Evolutionary conservation across 2,113 vertebrate species (phyloP), one percentile per base, ranked within the genome.

Genomic region (Prochilodus magdalenae): DNA sequence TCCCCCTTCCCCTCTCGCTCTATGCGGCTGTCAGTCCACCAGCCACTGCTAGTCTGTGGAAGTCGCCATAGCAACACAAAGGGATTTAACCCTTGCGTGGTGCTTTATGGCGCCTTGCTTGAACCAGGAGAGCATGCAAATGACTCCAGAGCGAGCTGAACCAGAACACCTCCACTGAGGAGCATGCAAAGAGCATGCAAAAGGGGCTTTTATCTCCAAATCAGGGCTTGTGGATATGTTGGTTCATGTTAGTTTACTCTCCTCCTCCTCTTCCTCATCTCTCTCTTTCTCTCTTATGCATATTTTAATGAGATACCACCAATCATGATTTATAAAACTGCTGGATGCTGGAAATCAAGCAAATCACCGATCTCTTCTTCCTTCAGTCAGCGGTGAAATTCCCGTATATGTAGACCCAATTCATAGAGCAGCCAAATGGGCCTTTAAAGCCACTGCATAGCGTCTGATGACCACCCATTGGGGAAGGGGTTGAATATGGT

Each of bases 21-120:
- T 82, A 65, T 26, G 87, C 79, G 85, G 83, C 89, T 93, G 93
- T 94, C 93, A 94, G 89, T 81, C 89, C 84, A 86, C 77, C 71
- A 73, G 89, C 24, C 78, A 85, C 89, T 73, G 82, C 85, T 80
- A 84, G 84, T 82, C 84, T 89, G 86, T 88, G 83, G 57, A 79
- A 55, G 79, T 93, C 86, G 86, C 93, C 91, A 93, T 93, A 86
- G 92, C 83, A 94, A 94, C 93, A 87, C 67, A 57, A 71, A 77
- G 79, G 70, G 77, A 83, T 86, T 92, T 88, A 92, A 90, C 85
- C 82, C 87, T 85, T 89, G 27, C 44, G 22, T 59, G 59, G 81
- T 62, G 30, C 70, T 79, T 82, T 60, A 86, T 82, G 80, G 83
- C 80, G 79, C 77, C 84, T 81, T 51, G 77, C 85, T 86, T 87